Conservation (phyloP, 2,113 vertebrate genomes). For the Penelope pileata region DNA sequence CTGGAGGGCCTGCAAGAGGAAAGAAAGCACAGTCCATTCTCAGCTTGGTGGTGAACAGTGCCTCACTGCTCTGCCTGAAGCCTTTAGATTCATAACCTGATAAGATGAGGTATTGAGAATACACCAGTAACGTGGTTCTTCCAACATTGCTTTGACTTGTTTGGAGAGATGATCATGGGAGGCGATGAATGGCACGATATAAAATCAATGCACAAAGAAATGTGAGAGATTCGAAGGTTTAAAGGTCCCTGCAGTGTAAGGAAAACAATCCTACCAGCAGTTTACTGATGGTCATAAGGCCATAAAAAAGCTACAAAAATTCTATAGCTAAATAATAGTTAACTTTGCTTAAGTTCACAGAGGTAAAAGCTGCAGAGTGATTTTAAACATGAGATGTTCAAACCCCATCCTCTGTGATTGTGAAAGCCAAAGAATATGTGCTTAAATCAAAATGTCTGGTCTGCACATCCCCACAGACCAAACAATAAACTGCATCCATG, state of each 20-base stretch:
- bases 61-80: neutral
- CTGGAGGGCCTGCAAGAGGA: constrained; percentile 61
- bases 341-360: neutral
- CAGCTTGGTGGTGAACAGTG: neutral
- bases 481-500: neutral
- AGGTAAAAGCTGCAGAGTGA: neutral
- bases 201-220: neutral
- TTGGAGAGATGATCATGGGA: constrained; percentile 12
- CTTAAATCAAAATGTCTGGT: neutral
- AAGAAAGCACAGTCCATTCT: constrained; percentile 28
- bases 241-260: neutral
- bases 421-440: neutral
- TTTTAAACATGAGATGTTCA: neutral
- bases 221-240: neutral
- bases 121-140: neutral
- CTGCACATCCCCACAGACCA: neutral
- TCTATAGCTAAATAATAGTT: neutral
- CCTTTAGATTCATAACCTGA: neutral
- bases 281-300: neutral
- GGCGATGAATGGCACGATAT: neutral
- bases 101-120: neutral
- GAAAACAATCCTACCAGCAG: neutral
- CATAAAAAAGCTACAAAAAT: neutral
- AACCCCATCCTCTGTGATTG: neutral
- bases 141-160: neutral